Conservation (phyloP, 2,797 vertebrate genomes). For the Gobio occitaniae region DNA sequence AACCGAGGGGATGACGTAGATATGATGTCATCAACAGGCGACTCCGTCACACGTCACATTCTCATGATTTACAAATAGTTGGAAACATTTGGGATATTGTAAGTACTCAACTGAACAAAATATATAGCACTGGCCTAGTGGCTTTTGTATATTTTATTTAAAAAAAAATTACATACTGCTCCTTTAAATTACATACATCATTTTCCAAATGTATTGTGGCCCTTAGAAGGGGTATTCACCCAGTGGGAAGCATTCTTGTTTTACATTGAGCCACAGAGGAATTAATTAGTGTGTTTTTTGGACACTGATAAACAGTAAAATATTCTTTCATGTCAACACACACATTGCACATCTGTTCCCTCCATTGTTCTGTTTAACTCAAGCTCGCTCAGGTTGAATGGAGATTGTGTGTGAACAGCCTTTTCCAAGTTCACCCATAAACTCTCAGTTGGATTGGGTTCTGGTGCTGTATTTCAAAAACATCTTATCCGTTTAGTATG, state of each 20-base stretch:
- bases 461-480: not conserved
- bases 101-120: too few relatives aligned
- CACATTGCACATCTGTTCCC: not conserved
- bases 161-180: too few relatives aligned
- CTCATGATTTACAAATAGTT: too few relatives aligned
- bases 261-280: slow-evolving; percentile 10
- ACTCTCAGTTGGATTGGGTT: too few relatives aligned
- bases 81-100: too few relatives aligned
- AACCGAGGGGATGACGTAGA: too few relatives aligned
- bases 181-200: too few relatives aligned
- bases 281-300: not conserved
- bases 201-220: not conserved
- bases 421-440: not conserved
- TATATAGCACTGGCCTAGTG: too few relatives aligned
- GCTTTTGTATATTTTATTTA: too few relatives aligned
- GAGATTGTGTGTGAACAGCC: not conserved
- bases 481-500: not conserved
- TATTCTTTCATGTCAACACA: slow-evolving; percentile 16
- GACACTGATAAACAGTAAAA: not conserved
- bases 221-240: not conserved
- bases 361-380: not conserved
- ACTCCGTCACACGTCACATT: too few relatives aligned
- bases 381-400: not conserved
- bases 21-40: too few relatives aligned
- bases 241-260: slow-evolving; percentile 1